Evolutionary conservation across 2,797 vertebrate genomes (phyloP).

Genomic region (Bufotes viridis): DNA sequence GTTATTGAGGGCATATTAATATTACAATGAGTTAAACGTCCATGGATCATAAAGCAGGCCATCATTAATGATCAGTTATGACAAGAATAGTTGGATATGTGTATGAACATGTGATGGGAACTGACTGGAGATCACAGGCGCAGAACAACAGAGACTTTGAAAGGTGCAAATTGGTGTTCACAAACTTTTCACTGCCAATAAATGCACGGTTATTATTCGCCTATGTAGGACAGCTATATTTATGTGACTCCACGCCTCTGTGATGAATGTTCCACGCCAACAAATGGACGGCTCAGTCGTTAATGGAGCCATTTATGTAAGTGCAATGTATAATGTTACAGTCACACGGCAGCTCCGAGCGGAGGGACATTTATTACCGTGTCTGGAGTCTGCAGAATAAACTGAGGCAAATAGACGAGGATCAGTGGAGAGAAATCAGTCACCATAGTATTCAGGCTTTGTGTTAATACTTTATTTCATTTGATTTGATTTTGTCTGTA

Average conservation of each 20-base stretch:
- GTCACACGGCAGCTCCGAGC: neutral
- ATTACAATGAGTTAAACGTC: neutral
- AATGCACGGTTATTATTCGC: neutral
- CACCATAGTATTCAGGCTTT: neutral
- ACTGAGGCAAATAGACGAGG: neutral
- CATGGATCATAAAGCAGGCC: neutral
- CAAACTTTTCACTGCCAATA: neutral
- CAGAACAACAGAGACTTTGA: neutral
- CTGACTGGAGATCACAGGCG: neutral
- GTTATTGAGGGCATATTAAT: conserved; percentile 10
- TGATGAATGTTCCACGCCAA: neutral
- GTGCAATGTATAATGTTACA: neutral
- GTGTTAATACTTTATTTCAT: too few relatives aligned
- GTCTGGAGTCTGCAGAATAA: neutral
- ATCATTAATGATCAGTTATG: neutral
- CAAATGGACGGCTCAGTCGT: neutral
- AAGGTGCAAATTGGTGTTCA: conserved; percentile 13
- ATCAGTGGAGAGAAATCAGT: neutral
- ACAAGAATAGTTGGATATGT: neutral
- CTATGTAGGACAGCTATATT: conserved; percentile 15
- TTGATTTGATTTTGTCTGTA: too few relatives aligned
- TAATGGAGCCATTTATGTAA: neutral
- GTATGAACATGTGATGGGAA: neutral
- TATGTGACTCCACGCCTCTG: neutral
- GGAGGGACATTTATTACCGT: neutral